Conservation (phyloP, 2,113 vertebrate species). For the Fregetta grallaria region DNA sequence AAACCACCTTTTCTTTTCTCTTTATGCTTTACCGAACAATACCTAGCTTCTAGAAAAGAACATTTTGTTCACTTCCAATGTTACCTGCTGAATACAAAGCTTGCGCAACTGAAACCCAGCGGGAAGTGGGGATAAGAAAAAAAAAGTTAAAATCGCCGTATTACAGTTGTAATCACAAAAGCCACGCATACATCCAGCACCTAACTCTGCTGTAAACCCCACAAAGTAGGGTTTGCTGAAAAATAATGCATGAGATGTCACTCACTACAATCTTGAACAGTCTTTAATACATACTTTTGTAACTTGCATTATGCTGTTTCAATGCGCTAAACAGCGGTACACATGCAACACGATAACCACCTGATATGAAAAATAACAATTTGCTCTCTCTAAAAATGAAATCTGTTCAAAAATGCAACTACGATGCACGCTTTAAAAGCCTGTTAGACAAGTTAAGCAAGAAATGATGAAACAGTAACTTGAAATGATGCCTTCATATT, state of each 20-base stretch:
- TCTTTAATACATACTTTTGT: background rate
- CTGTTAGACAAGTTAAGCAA: background rate
- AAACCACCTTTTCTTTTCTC: background rate
- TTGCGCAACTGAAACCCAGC: accelerated
- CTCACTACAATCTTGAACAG: background rate
- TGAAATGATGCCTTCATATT: background rate
- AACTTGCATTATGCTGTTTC: background rate
- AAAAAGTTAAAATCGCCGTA: background rate
- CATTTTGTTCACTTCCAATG: accelerated
- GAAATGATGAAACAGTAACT: background rate
- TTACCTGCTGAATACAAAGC: background rate
- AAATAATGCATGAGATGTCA: background rate
- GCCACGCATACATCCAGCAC: background rate
- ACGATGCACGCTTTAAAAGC: background rate
- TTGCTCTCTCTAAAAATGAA: background rate
- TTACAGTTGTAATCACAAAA: background rate
- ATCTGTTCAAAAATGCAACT: background rate
- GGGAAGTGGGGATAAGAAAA: background rate
- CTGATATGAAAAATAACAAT: background rate
- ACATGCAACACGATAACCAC: background rate
- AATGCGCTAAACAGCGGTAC: background rate
- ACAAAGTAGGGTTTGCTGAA: background rate
- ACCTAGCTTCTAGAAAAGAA: background rate
- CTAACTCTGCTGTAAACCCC: background rate
- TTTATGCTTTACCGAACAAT: background rate